These are phyloP conservation scores for Morpho deidamia DNA, from an alignment of 2,888 invertebrate genomes.

Conservation along the genomic window DNA sequence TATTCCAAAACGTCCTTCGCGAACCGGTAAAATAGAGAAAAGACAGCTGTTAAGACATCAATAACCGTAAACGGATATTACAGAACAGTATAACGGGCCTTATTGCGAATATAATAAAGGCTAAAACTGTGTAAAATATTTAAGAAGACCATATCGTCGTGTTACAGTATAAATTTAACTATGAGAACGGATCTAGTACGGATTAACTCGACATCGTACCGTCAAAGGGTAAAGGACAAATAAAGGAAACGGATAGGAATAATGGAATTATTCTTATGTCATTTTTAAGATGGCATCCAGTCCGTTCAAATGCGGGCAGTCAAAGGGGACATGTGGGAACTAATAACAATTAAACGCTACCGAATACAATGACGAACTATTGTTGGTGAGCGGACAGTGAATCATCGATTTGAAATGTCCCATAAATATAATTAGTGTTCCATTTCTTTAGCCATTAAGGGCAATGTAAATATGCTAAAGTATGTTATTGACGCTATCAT, in stretches of 20 bases:
- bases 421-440: too few species aligned
- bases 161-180: constrained; percentile 29
- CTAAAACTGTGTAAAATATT: constrained; percentile 3
- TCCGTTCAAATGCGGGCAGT: constrained; percentile 13
- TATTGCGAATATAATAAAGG: background rate
- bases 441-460: too few species aligned
- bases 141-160: constrained; percentile 9
- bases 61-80: too few species aligned
- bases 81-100: too few species aligned
- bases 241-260: constrained; percentile 31
- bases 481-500: too few species aligned
- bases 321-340: constrained; percentile 17
- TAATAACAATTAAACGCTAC: constrained; percentile 8
- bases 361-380: constrained; percentile 2
- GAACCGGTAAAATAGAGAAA: constrained; percentile 50
- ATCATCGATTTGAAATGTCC: too few species aligned
- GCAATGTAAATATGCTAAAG: too few species aligned
- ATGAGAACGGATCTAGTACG: constrained; percentile 48
- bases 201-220: constrained; percentile 39
- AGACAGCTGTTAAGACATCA: constrained; percentile 32
- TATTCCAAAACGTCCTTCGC: constrained; percentile 36
- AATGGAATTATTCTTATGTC: constrained; percentile 35
- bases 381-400: background rate
- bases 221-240: constrained; percentile 31
- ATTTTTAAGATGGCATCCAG: constrained; percentile 26